phyloP scores from a whole-genome alignment of 1,140 invertebrate genomes.

The Phenacoccus solenopsis region DNA sequence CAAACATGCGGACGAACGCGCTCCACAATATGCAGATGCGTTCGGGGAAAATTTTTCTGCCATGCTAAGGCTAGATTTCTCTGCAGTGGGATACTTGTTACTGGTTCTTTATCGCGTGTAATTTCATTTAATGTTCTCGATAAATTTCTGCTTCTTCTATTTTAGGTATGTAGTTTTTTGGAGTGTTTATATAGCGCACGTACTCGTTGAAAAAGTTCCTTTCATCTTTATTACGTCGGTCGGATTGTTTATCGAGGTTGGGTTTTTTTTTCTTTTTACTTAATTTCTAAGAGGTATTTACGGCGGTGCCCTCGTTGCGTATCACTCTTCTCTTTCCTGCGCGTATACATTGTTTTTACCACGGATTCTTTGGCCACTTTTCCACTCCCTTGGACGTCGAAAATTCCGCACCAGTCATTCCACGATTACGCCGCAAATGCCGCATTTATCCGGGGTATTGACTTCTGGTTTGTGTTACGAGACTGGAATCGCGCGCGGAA shows the following conservation, averaged over 20 bases:
- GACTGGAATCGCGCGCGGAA: too few relatives aligned
- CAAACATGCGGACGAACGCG: background rate
- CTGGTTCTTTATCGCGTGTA: constrained; percentile 1
- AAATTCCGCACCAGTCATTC: too few relatives aligned
- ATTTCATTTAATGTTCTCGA: constrained; percentile 3
- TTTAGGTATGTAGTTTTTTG: constrained; percentile 2
- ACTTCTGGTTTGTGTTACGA: too few relatives aligned
- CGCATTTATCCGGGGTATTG: too few relatives aligned
- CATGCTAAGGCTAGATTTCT: background rate
- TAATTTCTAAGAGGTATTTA: too few relatives aligned
- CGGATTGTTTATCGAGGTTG: background rate
- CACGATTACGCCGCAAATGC: too few relatives aligned
- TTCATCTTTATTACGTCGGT: background rate
- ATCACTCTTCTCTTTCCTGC: too few relatives aligned
- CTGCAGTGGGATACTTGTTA: constrained; percentile 1
- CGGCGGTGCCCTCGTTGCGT: too few relatives aligned
- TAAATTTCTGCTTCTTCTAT: constrained; percentile 3
- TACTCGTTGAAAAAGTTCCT: background rate
- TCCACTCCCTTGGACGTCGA: too few relatives aligned
- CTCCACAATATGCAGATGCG: background rate
- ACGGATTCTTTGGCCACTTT: too few relatives aligned
- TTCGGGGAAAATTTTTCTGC: background rate
- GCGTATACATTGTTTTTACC: too few relatives aligned
- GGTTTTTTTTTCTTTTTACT: background rate
- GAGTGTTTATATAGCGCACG: background rate